Conservation (phyloP, 2,113 vertebrate species). For the Anser cygnoides region DNA sequence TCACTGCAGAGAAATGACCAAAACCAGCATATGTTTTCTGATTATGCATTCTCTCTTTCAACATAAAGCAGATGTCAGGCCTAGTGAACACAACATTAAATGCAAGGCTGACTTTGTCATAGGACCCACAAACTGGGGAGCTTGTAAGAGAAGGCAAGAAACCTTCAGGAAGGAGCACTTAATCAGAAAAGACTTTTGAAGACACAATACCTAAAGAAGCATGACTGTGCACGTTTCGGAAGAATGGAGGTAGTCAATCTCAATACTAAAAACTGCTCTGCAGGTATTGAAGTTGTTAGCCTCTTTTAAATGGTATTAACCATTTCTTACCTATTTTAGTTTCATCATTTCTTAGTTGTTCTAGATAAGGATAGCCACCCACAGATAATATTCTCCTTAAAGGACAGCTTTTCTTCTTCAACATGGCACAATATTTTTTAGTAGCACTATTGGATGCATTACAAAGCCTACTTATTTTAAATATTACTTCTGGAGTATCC, state of each 20-base stretch:
- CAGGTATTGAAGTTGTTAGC: neutral
- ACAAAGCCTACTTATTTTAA: neutral
- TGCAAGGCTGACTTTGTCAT: neutral
- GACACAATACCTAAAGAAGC: neutral
- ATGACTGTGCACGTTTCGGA: neutral
- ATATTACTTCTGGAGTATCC: neutral
- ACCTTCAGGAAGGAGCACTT: neutral
- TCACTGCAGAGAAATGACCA: slow-evolving; percentile 78
- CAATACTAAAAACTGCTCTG: neutral
- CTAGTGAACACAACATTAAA: neutral
- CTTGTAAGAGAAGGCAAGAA: neutral
- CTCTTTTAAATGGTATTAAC: neutral
- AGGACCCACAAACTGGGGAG: neutral
- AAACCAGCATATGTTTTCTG: neutral
- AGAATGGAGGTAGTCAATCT: neutral
- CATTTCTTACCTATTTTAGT: neutral
- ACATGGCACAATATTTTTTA: neutral
- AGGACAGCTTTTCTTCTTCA: neutral
- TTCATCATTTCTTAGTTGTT: neutral
- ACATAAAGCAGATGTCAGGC: neutral
- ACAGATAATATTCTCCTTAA: neutral
- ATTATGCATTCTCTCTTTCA: neutral
- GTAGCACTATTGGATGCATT: neutral
- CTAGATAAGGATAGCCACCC: neutral
- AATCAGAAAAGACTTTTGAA: neutral